Conservation (phyloP, 2,113 vertebrate species). For the Cephalopterus ornatus region DNA sequence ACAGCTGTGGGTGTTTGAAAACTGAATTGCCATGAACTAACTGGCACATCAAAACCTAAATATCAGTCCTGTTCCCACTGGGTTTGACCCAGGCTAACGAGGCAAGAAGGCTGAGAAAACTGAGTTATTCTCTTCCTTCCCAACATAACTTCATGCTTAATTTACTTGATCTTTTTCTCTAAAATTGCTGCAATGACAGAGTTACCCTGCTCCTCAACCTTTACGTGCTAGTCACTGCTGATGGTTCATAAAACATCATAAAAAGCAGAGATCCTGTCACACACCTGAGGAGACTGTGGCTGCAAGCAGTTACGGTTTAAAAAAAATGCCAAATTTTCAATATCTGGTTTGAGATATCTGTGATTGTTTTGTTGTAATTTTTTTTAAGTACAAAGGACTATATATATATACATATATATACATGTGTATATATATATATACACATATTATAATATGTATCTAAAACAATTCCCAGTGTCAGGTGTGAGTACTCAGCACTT, state of each 20-base stretch:
- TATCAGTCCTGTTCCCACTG: rapidly evolving
- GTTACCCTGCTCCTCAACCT: neutral
- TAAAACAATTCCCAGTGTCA: neutral
- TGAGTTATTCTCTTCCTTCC: neutral
- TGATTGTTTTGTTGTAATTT: neutral
- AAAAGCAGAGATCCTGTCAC: neutral
- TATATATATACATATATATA: neutral
- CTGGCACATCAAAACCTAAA: neutral
- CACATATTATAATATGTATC: neutral
- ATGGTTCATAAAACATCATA: neutral
- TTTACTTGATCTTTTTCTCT: neutral
- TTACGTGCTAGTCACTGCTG: neutral
- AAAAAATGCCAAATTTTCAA: neutral
- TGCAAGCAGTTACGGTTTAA: neutral
- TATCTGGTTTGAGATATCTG: neutral
- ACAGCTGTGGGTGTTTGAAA: neutral
- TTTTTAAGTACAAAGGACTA: neutral
- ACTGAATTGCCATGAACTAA: neutral
- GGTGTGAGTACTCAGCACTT: neutral
- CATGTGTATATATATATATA: neutral
- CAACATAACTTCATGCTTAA: neutral
- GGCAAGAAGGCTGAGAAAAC: neutral
- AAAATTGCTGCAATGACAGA: neutral
- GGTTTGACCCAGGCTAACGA: neutral
- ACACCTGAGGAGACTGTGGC: neutral